These are phyloP conservation scores for Corythoichthys haematopterus DNA, from an alignment of 2,113 vertebrate species.

Conservation along the genomic window DNA sequence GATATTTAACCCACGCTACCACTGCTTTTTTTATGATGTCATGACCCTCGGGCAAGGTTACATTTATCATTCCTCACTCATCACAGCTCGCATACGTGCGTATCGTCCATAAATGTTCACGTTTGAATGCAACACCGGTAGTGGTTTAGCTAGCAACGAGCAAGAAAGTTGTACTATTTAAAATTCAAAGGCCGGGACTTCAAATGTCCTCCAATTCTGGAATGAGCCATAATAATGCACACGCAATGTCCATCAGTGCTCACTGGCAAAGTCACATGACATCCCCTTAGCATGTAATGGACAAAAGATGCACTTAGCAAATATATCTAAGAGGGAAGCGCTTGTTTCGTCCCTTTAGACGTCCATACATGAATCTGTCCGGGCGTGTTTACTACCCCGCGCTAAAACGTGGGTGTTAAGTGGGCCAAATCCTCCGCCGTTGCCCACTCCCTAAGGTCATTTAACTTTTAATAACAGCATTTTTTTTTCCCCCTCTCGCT, in stretches of 20 bases:
- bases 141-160: constrained; percentile 77
- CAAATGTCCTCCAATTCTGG: constrained; percentile 10
- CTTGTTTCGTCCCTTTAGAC: constrained; percentile 11
- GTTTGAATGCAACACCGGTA: constrained; percentile 89
- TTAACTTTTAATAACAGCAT: constrained; percentile 68
- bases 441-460: constrained; percentile 60
- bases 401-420: constrained; percentile 56
- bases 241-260: constrained; percentile 35
- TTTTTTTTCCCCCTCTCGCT: constrained; percentile 16
- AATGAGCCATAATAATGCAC: constrained; percentile 56
- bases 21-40: background rate
- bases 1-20: constrained; percentile 51
- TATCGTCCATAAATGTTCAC: constrained; percentile 60
- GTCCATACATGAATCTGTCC: constrained; percentile 43
- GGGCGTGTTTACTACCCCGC: constrained; percentile 50
- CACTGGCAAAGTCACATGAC: constrained; percentile 25
- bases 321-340: constrained; percentile 24
- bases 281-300: constrained; percentile 31
- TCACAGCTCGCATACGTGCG: background rate
- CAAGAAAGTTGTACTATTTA: constrained; percentile 27
- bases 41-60: constrained; percentile 1
- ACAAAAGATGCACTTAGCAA: constrained; percentile 47
- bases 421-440: constrained; percentile 58
- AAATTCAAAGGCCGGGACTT: background rate
- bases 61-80: background rate